Conservation (phyloP, 2,113 vertebrate species). For the Crocuta crocuta region DNA sequence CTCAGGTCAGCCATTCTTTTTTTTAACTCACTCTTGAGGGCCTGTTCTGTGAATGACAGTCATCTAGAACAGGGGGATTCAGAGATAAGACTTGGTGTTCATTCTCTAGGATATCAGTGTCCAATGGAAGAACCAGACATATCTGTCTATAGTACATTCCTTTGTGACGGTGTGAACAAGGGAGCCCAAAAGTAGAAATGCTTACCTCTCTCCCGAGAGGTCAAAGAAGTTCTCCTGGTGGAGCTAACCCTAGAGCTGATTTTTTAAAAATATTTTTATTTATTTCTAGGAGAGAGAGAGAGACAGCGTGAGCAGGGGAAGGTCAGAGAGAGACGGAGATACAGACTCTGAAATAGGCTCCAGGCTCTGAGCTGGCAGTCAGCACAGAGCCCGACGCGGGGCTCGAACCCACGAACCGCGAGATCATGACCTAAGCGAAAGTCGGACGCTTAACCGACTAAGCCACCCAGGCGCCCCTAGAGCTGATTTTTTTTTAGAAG, state of each 20-base stretch:
- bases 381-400: no score
- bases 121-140: neutral
- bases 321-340: no score
- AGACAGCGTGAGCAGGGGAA: no score
- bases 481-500: neutral
- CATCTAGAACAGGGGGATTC: neutral
- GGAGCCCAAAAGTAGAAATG: neutral
- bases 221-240: neutral
- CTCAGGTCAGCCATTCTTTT: neutral
- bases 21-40: neutral
- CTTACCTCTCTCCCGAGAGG: neutral
- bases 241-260: neutral
- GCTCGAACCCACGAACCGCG: no score
- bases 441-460: no score
- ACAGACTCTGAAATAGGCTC: no score
- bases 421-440: no score
- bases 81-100: neutral
- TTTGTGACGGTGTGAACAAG: neutral
- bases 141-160: neutral
- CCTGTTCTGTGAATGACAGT: neutral
- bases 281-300: no score
- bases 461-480: neutral
- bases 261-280: no score
- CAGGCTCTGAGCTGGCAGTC: no score
- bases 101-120: neutral